Evolutionary conservation across 53 echinoderm and acorn worm species (phyloP), one percentile per base, ranked within the genome.

Genomic region (Glandiceps talaboti): DNA sequence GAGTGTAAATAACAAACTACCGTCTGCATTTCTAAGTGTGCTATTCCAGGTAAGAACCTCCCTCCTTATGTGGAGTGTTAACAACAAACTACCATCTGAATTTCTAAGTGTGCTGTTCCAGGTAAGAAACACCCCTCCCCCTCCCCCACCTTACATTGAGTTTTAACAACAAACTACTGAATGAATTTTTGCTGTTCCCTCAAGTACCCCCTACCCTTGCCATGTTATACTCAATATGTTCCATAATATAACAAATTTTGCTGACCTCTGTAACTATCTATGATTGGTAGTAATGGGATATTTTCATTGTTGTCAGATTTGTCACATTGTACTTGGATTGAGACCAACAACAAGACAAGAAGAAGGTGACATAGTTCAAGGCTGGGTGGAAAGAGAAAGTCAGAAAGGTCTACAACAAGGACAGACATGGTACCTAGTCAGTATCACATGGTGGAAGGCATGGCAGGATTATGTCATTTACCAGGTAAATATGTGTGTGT

Each of bases 31-130:
- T 88, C 90, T 87, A 74, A 93, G 91, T 79, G 86, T 94, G 14
- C 88, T 99, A 29, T 99, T 99, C 82, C 93, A 99, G 89, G 99
- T 94, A 75, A n/a, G n/a, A n/a, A n/a, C n/a, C n/a, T n/a, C n/a
- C n/a, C n/a, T n/a, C 82, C 97, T 91, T 85, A 91, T 99, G 74
- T 99, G 99, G 99, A 93, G 93, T 12, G 88, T 93, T 74, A 93
- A 99, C 79, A 99, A 91, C 84, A 99, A 92, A 81, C 85, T 99
- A 0, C 99, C 99, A 0, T 93, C 91, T 78, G 99, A 99, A 75
- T 99, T 99, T 88, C 90, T 87, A 74, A 93, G 91, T 79, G 86
- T 94, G 14, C 88, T 99, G 27, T 99, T 99, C 82, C 93, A 99
- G 89, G 99, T 94, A 75, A n/a, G n/a, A n/a, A n/a, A n/a, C n/a